Evolutionary conservation across 1,140 invertebrate genomes (phyloP).

Genomic region (Mya arenaria): DNA sequence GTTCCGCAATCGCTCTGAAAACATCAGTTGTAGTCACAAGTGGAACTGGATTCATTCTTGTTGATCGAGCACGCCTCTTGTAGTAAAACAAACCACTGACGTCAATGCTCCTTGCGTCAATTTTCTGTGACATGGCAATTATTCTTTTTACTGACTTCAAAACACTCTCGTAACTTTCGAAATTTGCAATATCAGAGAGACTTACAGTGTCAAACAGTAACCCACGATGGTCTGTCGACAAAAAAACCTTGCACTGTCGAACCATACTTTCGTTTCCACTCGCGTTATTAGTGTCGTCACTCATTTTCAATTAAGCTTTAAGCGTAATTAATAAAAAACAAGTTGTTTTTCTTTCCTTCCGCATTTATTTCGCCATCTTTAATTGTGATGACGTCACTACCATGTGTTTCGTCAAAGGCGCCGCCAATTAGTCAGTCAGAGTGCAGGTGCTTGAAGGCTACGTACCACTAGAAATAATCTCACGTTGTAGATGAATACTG

Average conservation of each 20-base stretch:
- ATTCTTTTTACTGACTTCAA: slow-evolving; percentile 30
- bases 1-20: slow-evolving; percentile 47
- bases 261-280: slow-evolving; percentile 38
- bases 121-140: slow-evolving; percentile 6
- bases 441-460: background rate
- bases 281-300: too few species aligned
- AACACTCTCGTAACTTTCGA: slow-evolving; percentile 53
- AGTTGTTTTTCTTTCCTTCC: too few species aligned
- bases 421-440: background rate
- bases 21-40: slow-evolving; percentile 38
- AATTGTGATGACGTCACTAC: background rate
- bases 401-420: slow-evolving; percentile 1
- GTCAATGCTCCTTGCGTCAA: background rate
- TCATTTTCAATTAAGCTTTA: too few species aligned
- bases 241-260: slow-evolving; percentile 38
- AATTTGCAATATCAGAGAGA: slow-evolving; percentile 38
- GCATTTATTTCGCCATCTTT: too few species aligned
- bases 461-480: background rate
- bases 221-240: slow-evolving; percentile 30
- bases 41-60: slow-evolving; percentile 35
- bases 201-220: slow-evolving; percentile 34
- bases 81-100: slow-evolving; percentile 41
- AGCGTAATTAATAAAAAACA: too few species aligned
- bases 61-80: slow-evolving; percentile 44
- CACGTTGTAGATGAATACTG: too few species aligned